Evolutionary conservation across 2,113 vertebrate species (phyloP).

Genomic region (Cichladusa arquata): DNA sequence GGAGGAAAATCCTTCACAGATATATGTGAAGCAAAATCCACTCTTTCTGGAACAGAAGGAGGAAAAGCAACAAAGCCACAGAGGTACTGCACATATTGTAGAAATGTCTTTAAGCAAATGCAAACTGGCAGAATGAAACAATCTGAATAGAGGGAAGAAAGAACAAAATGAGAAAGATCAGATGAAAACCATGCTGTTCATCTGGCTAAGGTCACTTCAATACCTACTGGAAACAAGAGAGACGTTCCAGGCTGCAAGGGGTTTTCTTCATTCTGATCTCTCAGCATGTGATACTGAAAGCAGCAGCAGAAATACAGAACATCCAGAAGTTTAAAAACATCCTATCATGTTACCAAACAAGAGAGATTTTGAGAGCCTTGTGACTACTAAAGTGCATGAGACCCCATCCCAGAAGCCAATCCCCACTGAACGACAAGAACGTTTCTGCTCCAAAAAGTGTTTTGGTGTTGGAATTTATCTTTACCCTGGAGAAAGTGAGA

Average conservation of each 20-base stretch:
- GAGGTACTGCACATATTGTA: background rate
- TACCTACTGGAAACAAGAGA: background rate
- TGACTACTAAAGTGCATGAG: background rate
- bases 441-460: background rate
- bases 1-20: background rate
- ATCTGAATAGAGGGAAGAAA: background rate
- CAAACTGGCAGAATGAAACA: background rate
- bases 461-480: background rate
- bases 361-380: background rate
- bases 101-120: background rate
- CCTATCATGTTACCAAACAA: background rate
- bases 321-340: background rate
- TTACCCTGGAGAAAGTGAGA: background rate
- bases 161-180: background rate
- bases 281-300: background rate
- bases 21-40: background rate
- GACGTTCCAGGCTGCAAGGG: background rate
- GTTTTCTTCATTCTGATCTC: background rate
- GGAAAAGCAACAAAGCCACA: background rate
- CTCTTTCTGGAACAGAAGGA: background rate
- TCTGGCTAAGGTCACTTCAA: background rate
- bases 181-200: background rate
- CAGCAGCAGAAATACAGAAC: background rate
- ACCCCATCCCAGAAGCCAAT: background rate
- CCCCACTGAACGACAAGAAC: fast-evolving